Evolutionary conservation across 2,113 vertebrate genomes (phyloP).

Genomic region (Embiotoca jacksoni): DNA sequence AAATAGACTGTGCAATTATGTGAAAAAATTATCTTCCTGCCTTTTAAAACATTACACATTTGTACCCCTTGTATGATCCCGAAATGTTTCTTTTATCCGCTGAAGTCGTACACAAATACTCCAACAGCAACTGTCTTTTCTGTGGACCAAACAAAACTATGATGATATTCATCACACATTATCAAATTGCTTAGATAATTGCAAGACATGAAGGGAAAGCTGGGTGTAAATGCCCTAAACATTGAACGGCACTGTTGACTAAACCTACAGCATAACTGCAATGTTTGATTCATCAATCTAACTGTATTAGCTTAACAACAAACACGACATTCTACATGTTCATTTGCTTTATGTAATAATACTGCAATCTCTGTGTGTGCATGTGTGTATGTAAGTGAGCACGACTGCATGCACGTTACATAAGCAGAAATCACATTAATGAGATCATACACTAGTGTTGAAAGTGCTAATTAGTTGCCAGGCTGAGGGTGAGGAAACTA

Average conservation of each 20-base stretch:
- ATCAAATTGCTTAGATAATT: conserved; percentile 73
- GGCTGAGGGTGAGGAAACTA: conserved; percentile 78
- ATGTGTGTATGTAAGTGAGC: conserved; percentile 43
- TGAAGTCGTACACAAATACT: conserved; percentile 14
- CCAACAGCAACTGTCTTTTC: conserved; percentile 21
- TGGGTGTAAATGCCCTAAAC: conserved; percentile 41
- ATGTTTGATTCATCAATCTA: conserved; percentile 50
- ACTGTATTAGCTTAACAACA: conserved; percentile 59
- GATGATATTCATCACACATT: conserved; percentile 71
- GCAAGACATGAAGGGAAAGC: conserved; percentile 51
- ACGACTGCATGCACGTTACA: conserved; percentile 68
- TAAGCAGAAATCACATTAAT: conserved; percentile 81
- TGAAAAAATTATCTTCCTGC: conserved; percentile 42
- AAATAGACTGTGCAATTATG: conserved; percentile 69
- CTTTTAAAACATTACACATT: conserved; percentile 54
- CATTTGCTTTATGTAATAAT: conserved; percentile 72
- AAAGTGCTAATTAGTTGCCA: conserved; percentile 84
- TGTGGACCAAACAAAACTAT: conserved; percentile 48
- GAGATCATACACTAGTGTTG: conserved; percentile 81
- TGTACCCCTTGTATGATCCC: conserved; percentile 15
- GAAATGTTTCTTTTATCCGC: conserved; percentile 24
- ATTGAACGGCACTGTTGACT: conserved; percentile 13
- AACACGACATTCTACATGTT: conserved; percentile 66
- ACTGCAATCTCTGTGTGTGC: conserved; percentile 48
- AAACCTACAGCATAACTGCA: conserved; percentile 55